phyloP scores from a whole-genome alignment of 1,140 invertebrate species.

The Medauroidea extradentata region DNA sequence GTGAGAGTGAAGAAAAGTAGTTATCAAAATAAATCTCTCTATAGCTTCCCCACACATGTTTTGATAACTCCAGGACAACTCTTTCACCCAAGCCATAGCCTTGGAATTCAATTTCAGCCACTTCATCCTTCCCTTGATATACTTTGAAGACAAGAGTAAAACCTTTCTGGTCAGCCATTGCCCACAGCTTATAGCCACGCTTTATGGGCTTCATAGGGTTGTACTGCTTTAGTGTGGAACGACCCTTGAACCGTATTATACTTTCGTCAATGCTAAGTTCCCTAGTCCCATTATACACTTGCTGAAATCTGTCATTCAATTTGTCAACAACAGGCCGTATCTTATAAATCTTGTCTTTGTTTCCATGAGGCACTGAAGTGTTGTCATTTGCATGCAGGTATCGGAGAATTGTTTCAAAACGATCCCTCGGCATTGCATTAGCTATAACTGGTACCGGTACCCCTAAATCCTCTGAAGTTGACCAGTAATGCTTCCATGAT shows the following conservation, averaged over 20 bases:
- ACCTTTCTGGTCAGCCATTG: constrained; percentile 13
- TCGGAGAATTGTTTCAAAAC: constrained; percentile 8
- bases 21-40: constrained; percentile 13
- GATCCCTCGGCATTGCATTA: background rate
- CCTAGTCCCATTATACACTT: constrained; percentile 10
- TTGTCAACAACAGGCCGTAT: constrained; percentile 10
- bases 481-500: background rate
- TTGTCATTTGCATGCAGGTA: constrained; percentile 16
- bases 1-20: constrained; percentile 11
- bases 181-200: constrained; percentile 19
- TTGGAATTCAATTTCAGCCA: constrained; percentile 2
- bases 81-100: constrained; percentile 8
- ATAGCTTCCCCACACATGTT: constrained; percentile 7
- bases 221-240: constrained; percentile 14
- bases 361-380: background rate
- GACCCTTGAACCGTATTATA: constrained; percentile 18
- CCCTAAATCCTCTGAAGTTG: background rate
- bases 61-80: constrained; percentile 11
- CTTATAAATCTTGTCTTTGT: constrained; percentile 18
- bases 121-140: constrained; percentile 21
- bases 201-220: constrained; percentile 18
- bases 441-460: background rate
- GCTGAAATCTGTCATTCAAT: constrained; percentile 12
- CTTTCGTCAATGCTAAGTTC: constrained; percentile 17
- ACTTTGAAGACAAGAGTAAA: constrained; percentile 17